These are phyloP conservation scores for Turritopsis rubra DNA, from an alignment of 30 jellyfish, hydroid and myxozoan genomes.

Conservation along the genomic window DNA sequence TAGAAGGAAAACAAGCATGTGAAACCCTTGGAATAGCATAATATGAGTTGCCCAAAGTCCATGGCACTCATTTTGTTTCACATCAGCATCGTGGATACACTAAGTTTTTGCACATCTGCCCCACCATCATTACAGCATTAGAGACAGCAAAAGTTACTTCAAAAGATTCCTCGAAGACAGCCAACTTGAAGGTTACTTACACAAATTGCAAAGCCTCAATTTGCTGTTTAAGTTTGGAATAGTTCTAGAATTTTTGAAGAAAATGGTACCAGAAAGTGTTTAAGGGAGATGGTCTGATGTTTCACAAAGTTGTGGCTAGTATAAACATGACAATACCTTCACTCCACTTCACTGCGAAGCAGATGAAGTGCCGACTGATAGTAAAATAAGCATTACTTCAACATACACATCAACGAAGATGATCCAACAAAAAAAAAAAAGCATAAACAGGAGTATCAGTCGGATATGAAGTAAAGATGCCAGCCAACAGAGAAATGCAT, in stretches of 20 bases:
- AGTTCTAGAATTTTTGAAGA: constrained; percentile 10
- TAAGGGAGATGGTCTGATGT: constrained; percentile 26
- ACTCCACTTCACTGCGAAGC: background rate
- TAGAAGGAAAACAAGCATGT: background rate
- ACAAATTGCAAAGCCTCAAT: background rate
- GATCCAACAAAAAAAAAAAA: background rate
- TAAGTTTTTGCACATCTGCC: constrained; percentile 60
- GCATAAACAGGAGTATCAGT: background rate
- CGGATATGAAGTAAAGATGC: background rate
- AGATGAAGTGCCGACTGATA: background rate
- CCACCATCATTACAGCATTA: constrained; percentile 46
- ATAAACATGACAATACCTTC: constrained; percentile 5
- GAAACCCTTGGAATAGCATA: background rate
- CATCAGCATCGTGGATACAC: constrained; percentile 49
- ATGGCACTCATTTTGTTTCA: constrained; percentile 66
- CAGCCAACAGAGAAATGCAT: background rate
- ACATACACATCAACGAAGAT: background rate
- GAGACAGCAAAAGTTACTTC: constrained; percentile 26
- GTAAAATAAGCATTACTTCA: background rate
- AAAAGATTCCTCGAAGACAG: background rate
- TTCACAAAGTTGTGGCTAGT: background rate
- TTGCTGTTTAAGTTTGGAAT: background rate
- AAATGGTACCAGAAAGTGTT: constrained; percentile 9
- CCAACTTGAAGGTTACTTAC: background rate
- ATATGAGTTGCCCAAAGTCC: constrained; percentile 5